Conservation (phyloP, 2,888 invertebrate species). For the Pheosia tremula region DNA sequence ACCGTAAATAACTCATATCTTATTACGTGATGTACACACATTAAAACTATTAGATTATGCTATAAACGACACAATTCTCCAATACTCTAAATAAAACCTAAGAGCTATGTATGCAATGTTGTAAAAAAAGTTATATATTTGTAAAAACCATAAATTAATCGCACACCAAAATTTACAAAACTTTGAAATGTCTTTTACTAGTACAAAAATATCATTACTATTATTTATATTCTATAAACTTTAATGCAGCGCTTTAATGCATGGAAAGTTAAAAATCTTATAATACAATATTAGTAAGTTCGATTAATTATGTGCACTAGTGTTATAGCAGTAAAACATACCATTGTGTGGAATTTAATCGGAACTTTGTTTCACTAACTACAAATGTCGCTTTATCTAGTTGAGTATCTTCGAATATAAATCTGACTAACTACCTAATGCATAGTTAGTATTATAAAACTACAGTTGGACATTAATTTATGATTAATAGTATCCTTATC, state of each 20-base stretch:
- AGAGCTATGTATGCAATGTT: slow-evolving; percentile 35
- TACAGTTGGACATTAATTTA: slow-evolving; percentile 56
- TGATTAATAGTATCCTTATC: slow-evolving; percentile 50
- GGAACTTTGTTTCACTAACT: slow-evolving; percentile 29
- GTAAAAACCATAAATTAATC: slow-evolving; percentile 39
- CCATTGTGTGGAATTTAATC: slow-evolving; percentile 23
- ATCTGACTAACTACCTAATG: slow-evolving; percentile 42
- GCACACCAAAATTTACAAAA: slow-evolving; percentile 37
- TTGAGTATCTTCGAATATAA: slow-evolving; percentile 48
- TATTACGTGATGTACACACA: slow-evolving; percentile 55
- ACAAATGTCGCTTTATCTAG: slow-evolving; percentile 40
- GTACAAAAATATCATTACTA: slow-evolving; percentile 78
- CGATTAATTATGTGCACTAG: slow-evolving; percentile 26
- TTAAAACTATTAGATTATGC: slow-evolving; percentile 67
- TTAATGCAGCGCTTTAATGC: slow-evolving; percentile 15
- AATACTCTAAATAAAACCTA: slow-evolving; percentile 44
- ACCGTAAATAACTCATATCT: slow-evolving; percentile 40
- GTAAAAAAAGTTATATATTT: slow-evolving; percentile 31
- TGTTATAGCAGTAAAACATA: slow-evolving; percentile 9
- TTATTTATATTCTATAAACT: slow-evolving; percentile 28
- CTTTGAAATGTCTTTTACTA: slow-evolving; percentile 65
- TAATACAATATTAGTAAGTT: slow-evolving; percentile 21
- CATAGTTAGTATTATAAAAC: slow-evolving; percentile 44
- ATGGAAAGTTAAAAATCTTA: slow-evolving; percentile 32
- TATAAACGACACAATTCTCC: slow-evolving; percentile 43